Percentiles rank a stretch among this genome's conserved stretches.
Evolutionary conservation across 2,888 invertebrate genomes (phyloP).

Genomic region (Tromatobia lineatoria): DNA sequence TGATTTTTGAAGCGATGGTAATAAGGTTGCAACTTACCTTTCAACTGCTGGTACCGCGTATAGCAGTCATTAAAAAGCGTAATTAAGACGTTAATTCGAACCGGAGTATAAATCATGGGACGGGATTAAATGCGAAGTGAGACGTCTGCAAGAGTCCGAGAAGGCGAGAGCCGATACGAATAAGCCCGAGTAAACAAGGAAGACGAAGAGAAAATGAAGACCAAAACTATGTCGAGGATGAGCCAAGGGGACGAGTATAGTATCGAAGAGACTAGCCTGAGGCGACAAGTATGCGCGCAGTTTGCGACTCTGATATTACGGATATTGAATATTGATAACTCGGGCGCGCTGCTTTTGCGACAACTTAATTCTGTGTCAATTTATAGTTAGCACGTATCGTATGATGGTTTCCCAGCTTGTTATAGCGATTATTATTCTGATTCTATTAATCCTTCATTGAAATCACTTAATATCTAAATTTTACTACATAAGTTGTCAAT

Average conservation of each 20-base stretch:
- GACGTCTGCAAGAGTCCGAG: slow-evolving; percentile 10
- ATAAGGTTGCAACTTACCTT: background rate
- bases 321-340: slow-evolving; percentile 75
- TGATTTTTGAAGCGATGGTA: background rate
- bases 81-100: slow-evolving; percentile 64
- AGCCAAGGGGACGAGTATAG: slow-evolving; percentile 21
- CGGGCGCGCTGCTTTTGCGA: slow-evolving; percentile 49
- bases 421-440: slow-evolving; percentile 1
- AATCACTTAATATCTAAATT: too few relatives aligned
- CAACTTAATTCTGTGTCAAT: slow-evolving; percentile 72
- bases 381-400: slow-evolving; percentile 57
- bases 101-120: slow-evolving; percentile 64
- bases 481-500: too few relatives aligned
- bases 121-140: slow-evolving; percentile 61
- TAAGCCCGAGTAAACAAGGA: background rate
- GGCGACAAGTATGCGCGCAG: slow-evolving; percentile 30
- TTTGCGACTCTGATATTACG: slow-evolving; percentile 65
- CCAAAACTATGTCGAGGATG: slow-evolving; percentile 3
- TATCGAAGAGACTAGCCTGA: slow-evolving; percentile 32
- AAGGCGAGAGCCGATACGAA: slow-evolving; percentile 34
- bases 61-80: slow-evolving; percentile 53
- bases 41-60: slow-evolving; percentile 8
- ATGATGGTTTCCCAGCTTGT: background rate
- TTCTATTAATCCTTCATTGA: too few relatives aligned
- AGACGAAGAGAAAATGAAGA: slow-evolving; percentile 23